Evolutionary conservation across 2,888 invertebrate genomes (phyloP).

Genomic region (Rosalia funebris): DNA sequence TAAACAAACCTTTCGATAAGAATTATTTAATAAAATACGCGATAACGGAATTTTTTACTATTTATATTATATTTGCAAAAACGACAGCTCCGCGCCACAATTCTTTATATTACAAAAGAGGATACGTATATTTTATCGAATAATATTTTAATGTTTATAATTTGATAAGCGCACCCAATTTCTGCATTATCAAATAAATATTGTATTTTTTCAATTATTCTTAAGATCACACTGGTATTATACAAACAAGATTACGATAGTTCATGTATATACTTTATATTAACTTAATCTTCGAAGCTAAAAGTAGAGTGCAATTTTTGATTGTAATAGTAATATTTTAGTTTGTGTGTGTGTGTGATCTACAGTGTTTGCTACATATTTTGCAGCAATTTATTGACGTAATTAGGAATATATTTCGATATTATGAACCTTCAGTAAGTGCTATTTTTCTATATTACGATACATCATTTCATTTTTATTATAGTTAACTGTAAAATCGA

Average conservation of each 20-base stretch:
- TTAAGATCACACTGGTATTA: conserved; percentile 27
- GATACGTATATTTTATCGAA: conserved; percentile 41
- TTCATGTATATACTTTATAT: conserved; percentile 7
- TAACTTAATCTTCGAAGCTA: neutral
- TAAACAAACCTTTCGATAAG: conserved; percentile 34
- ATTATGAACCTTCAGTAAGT: conserved; percentile 59
- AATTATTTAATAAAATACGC: conserved; percentile 23
- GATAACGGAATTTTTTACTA: conserved; percentile 21
- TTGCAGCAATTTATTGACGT: conserved; percentile 15
- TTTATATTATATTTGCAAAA: conserved; percentile 28
- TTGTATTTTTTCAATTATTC: conserved; percentile 36
- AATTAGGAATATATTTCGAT: conserved; percentile 41
- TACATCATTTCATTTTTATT: neutral
- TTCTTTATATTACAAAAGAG: conserved; percentile 42
- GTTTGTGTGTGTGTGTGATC: neutral
- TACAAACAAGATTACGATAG: conserved; percentile 20
- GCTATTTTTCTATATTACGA: neutral
- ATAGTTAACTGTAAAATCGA: no score
- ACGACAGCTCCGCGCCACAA: conserved; percentile 27
- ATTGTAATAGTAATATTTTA: neutral
- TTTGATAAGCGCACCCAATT: conserved; percentile 55
- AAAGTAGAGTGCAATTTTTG: conserved; percentile 3
- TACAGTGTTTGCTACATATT: neutral
- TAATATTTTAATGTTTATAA: conserved; percentile 46
- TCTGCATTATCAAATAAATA: conserved; percentile 50